Conservation (phyloP, 2,888 invertebrate species). For the Chloromyia formosa region DNA sequence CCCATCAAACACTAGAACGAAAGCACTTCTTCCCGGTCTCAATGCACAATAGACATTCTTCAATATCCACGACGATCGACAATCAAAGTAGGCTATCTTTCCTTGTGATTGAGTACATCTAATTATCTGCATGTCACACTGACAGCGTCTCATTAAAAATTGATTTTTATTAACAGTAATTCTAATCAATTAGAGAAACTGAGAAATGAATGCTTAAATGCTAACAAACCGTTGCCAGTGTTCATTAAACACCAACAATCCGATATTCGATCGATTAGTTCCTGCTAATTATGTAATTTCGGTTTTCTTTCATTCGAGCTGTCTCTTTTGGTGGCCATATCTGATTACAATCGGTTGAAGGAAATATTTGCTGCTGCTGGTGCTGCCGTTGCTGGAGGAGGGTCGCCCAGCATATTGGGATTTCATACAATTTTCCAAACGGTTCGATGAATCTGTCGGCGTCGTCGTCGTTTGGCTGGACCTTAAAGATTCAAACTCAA, state of each 20-base stretch:
- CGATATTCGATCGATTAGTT: constrained; percentile 46
- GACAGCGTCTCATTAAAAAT: not conserved
- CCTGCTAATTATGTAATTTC: constrained; percentile 46
- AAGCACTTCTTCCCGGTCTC: no score
- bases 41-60: no score
- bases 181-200: constrained; percentile 20
- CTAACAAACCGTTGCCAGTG: not conserved
- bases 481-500: constrained; percentile 22
- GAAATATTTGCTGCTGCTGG: not conserved
- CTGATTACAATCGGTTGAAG: constrained; percentile 45
- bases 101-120: not conserved
- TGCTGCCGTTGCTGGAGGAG: not conserved
- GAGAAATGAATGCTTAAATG: constrained; percentile 4
- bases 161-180: constrained; percentile 16
- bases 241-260: constrained; percentile 33
- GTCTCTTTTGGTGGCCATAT: constrained; percentile 47
- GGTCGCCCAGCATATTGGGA: not conserved
- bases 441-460: constrained; percentile 11
- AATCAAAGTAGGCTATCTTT: not conserved
- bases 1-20: no score
- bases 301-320: constrained; percentile 42
- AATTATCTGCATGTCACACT: constrained; percentile 5
- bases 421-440: constrained; percentile 2
- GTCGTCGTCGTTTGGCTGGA: no score
- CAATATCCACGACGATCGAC: no score